These are phyloP conservation scores for Trematocara marginatum DNA, from an alignment of 2,113 vertebrate genomes.

Conservation along the genomic window DNA sequence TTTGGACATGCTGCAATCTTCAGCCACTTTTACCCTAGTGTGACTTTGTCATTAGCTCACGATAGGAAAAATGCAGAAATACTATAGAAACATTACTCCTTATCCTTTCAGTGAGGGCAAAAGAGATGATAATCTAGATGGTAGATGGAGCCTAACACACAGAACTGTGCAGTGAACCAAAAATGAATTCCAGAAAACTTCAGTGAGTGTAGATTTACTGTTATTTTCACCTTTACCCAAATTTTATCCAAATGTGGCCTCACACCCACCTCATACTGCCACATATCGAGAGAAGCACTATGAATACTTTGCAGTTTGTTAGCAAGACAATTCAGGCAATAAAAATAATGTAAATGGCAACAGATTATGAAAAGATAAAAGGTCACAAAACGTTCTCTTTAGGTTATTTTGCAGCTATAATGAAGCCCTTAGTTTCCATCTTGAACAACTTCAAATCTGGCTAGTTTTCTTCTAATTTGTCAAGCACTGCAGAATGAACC, in stretches of 20 bases:
- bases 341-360: not conserved
- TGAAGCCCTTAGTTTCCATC: constrained; percentile 41
- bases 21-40: not conserved
- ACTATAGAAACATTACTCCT: not conserved
- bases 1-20: not conserved
- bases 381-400: not conserved
- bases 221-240: not conserved
- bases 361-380: not conserved
- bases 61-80: not conserved
- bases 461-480: not conserved
- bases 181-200: not conserved
- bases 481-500: not conserved
- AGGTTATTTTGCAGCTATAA: constrained; percentile 16
- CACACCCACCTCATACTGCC: not conserved
- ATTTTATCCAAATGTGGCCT: not conserved
- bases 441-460: not conserved
- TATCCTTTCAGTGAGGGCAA: not conserved
- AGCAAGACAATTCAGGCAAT: not conserved
- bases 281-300: not conserved
- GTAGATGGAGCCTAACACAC: not conserved
- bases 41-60: not conserved
- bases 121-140: not conserved
- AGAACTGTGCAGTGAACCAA: not conserved
- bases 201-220: not conserved
- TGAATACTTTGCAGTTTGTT: not conserved